A percentile compares a stretch with the other conserved stretches of the same genome.
Conservation (phyloP, 2,113 vertebrate genomes). For the Lophochroa leadbeateri region DNA sequence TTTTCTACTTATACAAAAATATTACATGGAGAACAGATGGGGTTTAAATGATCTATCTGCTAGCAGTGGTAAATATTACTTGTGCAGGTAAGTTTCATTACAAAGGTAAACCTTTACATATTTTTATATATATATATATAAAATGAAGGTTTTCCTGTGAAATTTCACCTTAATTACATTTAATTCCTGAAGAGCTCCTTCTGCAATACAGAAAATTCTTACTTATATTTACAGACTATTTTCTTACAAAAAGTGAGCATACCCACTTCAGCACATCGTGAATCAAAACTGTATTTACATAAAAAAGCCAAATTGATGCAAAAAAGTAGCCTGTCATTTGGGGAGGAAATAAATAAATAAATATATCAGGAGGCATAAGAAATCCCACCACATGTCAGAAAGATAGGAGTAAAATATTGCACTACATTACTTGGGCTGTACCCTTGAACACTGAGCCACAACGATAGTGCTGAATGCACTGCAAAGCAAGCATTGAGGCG, state of each 20-base stretch:
- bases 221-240: neutral
- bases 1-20: neutral
- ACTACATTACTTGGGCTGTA: neutral
- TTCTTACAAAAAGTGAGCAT: neutral
- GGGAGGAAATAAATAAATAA: neutral
- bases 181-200: neutral
- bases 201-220: neutral
- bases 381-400: neutral
- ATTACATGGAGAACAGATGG: neutral
- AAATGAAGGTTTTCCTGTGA: neutral
- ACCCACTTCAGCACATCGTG: neutral
- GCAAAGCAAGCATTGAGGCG: neutral
- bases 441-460: rapidly evolving
- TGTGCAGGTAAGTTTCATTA: neutral
- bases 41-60: neutral
- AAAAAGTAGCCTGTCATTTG: neutral
- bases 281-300: neutral
- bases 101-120: neutral
- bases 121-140: no score
- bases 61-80: neutral
- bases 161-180: neutral
- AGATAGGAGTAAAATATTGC: neutral
- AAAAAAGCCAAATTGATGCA: neutral
- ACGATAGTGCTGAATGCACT: neutral
- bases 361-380: neutral